A percentile compares a stretch with the other conserved stretches of the same genome.
Conservation (phyloP, 1,140 invertebrate species). For the Dermatophagoides farinae region DNA sequence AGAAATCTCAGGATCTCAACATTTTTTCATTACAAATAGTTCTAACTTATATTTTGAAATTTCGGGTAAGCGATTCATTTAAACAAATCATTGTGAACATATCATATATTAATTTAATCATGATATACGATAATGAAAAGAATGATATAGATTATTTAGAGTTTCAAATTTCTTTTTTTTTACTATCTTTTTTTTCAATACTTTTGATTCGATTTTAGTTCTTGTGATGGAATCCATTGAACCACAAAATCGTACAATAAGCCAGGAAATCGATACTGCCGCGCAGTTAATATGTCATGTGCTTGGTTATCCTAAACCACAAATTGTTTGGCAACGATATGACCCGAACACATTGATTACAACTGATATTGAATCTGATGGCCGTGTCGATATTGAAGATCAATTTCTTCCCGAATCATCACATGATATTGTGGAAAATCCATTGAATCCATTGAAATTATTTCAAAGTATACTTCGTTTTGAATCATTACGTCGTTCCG, state of each 20-base stretch:
- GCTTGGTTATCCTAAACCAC: not conserved
- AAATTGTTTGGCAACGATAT: not conserved
- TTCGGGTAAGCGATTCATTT: not conserved
- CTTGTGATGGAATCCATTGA: not conserved
- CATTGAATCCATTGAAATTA: not conserved
- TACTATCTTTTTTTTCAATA: not conserved
- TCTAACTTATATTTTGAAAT: not conserved
- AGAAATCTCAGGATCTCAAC: not conserved
- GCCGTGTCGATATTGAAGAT: not conserved
- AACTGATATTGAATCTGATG: not conserved
- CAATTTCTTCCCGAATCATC: not conserved
- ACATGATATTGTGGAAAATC: not conserved
- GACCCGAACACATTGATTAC: not conserved
- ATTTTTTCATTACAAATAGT: not conserved
- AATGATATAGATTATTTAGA: no score
- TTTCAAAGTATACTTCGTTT: constrained; percentile 13
- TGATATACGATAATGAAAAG: no score
- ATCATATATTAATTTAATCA: no score
- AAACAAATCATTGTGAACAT: not conserved
- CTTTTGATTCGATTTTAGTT: no score
- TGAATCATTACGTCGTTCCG: constrained; percentile 10
- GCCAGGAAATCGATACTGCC: not conserved
- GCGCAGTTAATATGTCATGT: not conserved
- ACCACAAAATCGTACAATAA: not conserved
- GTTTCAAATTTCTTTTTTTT: no score